These are phyloP conservation scores for Podarcis raffonei DNA, from an alignment of 2,113 vertebrate genomes.

Conservation along the genomic window DNA sequence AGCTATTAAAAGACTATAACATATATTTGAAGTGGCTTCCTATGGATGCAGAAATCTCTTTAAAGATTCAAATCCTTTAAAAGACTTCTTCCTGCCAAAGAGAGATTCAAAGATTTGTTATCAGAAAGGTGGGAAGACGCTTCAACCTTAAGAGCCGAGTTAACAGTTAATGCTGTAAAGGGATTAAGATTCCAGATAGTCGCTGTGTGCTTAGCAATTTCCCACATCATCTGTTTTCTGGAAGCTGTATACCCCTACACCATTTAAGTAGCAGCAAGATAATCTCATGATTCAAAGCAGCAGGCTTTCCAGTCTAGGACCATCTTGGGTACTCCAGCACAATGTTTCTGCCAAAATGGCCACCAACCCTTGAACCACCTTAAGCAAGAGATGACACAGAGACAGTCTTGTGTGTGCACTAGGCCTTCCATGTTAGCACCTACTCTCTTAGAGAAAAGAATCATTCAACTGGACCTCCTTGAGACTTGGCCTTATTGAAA, in stretches of 20 bases:
- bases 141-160: not conserved
- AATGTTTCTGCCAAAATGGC: not conserved
- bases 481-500: not conserved
- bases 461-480: not conserved
- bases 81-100: not conserved
- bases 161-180: not conserved
- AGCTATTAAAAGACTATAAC: too few relatives aligned
- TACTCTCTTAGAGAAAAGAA: not conserved
- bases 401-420: not conserved
- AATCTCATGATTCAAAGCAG: not conserved
- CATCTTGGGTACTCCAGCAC: not conserved
- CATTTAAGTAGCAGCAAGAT: not conserved
- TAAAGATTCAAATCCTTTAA: not conserved
- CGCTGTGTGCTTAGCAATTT: not conserved
- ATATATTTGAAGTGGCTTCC: not conserved
- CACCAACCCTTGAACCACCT: not conserved
- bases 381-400: not conserved
- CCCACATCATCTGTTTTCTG: not conserved
- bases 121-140: not conserved
- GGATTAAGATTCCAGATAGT: conserved; percentile 2
- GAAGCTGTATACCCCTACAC: not conserved
- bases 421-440: not conserved
- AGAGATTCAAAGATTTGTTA: not conserved
- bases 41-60: not conserved
- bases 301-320: not conserved